Evolutionary conservation across 1,140 invertebrate genomes (phyloP).

Genomic region (Ips typographus): DNA sequence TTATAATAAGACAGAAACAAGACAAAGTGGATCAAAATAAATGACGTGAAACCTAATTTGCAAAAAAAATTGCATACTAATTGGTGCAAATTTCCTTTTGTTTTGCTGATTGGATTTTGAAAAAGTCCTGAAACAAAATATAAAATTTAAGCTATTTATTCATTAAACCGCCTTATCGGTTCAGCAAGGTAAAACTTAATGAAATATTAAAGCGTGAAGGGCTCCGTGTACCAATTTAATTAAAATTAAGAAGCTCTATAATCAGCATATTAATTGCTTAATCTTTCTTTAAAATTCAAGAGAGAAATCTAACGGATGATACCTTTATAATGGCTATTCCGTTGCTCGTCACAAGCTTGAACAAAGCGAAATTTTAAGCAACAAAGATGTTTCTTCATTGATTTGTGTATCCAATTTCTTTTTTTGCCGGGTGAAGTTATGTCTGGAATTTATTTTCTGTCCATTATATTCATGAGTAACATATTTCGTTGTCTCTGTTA

Average conservation of each 20-base stretch:
- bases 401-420: slow-evolving; percentile 30
- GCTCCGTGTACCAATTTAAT: slow-evolving; percentile 16
- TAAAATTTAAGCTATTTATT: slow-evolving; percentile 11
- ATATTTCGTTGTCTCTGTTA: slow-evolving; percentile 33
- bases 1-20: too few species aligned
- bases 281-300: slow-evolving; percentile 5
- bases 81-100: too few species aligned
- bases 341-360: too few species aligned
- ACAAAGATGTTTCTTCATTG: slow-evolving; percentile 15
- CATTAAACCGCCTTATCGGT: slow-evolving; percentile 8
- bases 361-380: neutral
- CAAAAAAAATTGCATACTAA: too few species aligned
- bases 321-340: too few species aligned
- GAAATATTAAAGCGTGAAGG: slow-evolving; percentile 13
- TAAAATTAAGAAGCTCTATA: slow-evolving; percentile 15
- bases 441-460: slow-evolving; percentile 31
- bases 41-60: too few species aligned
- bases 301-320: neutral
- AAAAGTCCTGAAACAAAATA: neutral
- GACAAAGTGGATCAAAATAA: too few species aligned
- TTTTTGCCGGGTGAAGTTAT: slow-evolving; percentile 7
- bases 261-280: slow-evolving; percentile 21
- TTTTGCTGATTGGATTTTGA: too few species aligned
- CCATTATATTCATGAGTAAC: slow-evolving; percentile 29
- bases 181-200: slow-evolving; percentile 14